These are phyloP conservation scores for Poecile atricapillus DNA, from an alignment of 2,113 vertebrate species.

Conservation along the genomic window DNA sequence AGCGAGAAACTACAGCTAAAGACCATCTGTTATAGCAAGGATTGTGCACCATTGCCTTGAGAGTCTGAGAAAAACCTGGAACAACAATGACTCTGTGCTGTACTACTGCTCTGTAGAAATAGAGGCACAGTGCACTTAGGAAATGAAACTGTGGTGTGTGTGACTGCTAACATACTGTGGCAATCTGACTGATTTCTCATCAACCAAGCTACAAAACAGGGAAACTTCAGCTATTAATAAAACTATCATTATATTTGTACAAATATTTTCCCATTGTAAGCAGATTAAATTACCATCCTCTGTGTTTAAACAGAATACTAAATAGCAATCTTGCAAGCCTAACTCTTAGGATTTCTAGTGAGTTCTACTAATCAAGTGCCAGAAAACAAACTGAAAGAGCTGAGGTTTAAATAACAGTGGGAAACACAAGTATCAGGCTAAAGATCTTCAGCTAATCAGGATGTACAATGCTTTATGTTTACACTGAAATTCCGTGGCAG, in stretches of 20 bases:
- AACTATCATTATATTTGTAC: background rate
- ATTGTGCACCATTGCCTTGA: background rate
- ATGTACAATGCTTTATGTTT: background rate
- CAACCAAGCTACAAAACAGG: background rate
- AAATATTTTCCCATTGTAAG: background rate
- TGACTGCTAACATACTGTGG: background rate
- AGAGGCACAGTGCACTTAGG: background rate
- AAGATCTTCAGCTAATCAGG: background rate
- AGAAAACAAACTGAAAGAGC: background rate
- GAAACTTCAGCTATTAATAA: background rate
- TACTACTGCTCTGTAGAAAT: background rate
- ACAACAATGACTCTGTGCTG: background rate
- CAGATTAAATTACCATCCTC: background rate
- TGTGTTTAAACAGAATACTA: background rate
- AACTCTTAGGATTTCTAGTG: background rate
- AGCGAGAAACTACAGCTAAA: background rate
- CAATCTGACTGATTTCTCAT: background rate
- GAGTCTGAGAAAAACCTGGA: background rate
- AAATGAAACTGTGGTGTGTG: background rate
- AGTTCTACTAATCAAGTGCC: background rate
- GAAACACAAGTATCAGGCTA: background rate
- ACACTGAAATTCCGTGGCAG: background rate
- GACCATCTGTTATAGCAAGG: conserved; percentile 7
- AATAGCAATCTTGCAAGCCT: background rate
- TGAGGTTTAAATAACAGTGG: background rate